These are phyloP conservation scores for Scelioninae gen. 1 DNA, from an alignment of 2,888 invertebrate genomes.

Conservation along the genomic window DNA sequence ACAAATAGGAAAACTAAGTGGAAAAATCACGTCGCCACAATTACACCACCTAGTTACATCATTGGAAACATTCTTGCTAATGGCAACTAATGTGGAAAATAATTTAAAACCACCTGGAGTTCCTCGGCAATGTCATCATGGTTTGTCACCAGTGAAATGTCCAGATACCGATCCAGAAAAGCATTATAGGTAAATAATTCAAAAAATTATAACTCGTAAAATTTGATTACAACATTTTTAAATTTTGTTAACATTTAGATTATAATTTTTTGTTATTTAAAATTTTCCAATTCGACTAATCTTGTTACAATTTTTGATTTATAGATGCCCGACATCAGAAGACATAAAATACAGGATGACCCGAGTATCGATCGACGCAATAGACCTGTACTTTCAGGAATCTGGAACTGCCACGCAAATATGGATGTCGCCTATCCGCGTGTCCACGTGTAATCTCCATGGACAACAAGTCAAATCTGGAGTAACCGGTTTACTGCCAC, in stretches of 20 bases:
- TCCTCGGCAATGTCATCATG: constrained; percentile 91
- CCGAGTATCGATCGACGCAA: constrained; percentile 93
- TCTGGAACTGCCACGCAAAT: constrained; percentile 93
- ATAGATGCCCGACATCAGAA: constrained; percentile 82
- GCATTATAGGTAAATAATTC: constrained; percentile 86
- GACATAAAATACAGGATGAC: constrained; percentile 96
- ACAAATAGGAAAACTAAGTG: constrained; percentile 96
- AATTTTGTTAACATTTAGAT: too few relatives aligned
- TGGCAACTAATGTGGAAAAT: constrained; percentile 95
- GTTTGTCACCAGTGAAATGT: constrained; percentile 89
- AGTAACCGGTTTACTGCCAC: constrained; percentile 93
- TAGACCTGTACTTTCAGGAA: constrained; percentile 96
- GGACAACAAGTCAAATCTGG: constrained; percentile 95
- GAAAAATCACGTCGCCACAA: constrained; percentile 94
- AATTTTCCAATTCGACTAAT: too few relatives aligned
- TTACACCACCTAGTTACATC: constrained; percentile 94
- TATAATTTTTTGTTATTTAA: too few relatives aligned
- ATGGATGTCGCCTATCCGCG: constrained; percentile 94
- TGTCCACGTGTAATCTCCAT: constrained; percentile 97
- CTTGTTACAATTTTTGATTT: not conserved
- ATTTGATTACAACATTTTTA: too few relatives aligned
- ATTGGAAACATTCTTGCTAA: constrained; percentile 93
- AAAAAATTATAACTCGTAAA: too few relatives aligned
- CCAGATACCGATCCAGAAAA: constrained; percentile 88
- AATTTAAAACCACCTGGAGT: constrained; percentile 92